Base-by-base conservation (phyloP, 37 sponge, comb jelly and placozoan species). In the Petrosia ficiformis region DNA sequence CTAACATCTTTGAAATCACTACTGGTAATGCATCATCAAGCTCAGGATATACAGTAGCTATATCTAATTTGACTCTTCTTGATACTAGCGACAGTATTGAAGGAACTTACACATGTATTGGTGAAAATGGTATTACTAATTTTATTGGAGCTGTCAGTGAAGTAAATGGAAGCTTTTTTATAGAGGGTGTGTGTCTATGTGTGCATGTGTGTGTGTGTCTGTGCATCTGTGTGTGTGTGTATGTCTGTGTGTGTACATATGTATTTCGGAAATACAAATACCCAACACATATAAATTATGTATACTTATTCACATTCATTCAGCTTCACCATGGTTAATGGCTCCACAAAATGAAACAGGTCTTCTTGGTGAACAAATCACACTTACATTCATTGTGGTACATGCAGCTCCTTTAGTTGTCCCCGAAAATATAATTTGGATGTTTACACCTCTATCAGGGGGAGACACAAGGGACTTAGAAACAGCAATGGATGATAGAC, bases 311-410 rank as follows among this genome's bases (percentile, higher is more conserved):
- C n/a, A n/a, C n/a, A n/a, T n/a, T n/a, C n/a, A n/a, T n/a, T n/a
- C n/a, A n/a, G n/a, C n/a, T n/a, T n/a, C n/a, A n/a, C n/a, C n/a
- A n/a, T n/a, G n/a, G n/a, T n/a, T 29, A n/a, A 11, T 29, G 21
- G 65, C 65, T 64, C 29, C 33, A 25, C 65, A 14, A 64, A 29
- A 31, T 64, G 65, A n/a, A 29, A 64, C 65, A 10, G 63, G 28
- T 26, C 28, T 61, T 6, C 22, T 24, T 26, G 26, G 28, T n/a
- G 5, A 79, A 14, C 74, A 52, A 0, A 80, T 38, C 39, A 80
- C 81, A 42, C 81, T 67, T 11, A 44, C 57, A 71, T 68, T 74
- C 5, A 86, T 39, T 21, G 44, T 59, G 39, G 64, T 64, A 52
- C 79, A 31, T 1, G 84, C 60, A 1, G 21, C 52, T 2, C 64